phyloP scores from a whole-genome alignment of 2,113 vertebrate species.

The Nipponia nippon region DNA sequence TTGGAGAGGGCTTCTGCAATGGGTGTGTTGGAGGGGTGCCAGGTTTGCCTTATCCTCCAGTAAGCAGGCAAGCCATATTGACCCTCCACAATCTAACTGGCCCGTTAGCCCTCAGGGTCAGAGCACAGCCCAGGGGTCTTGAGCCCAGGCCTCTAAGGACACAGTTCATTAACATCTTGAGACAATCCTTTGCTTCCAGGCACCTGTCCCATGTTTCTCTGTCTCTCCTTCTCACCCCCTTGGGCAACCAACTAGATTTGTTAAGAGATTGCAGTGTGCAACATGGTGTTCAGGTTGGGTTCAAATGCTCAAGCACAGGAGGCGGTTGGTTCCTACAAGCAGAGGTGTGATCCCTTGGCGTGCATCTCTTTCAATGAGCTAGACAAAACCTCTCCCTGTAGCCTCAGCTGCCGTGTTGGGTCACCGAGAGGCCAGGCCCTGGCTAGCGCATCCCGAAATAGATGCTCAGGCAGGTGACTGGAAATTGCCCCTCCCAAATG shows the following conservation, averaged over 20 bases:
- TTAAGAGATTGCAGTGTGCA: background rate
- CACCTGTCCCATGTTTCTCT: background rate
- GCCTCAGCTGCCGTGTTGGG: background rate
- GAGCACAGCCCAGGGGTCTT: background rate
- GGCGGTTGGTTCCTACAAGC: background rate
- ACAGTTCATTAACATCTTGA: background rate
- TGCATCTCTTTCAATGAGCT: background rate
- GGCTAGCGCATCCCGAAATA: background rate
- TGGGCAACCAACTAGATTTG: background rate
- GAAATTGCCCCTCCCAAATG: background rate
- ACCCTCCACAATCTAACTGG: background rate
- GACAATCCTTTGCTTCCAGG: background rate
- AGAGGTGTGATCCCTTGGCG: background rate
- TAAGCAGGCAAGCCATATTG: background rate
- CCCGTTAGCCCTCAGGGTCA: background rate
- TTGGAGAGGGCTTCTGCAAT: background rate
- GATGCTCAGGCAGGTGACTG: background rate
- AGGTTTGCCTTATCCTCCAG: background rate
- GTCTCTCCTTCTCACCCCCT: rapidly evolving
- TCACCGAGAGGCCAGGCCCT: background rate
- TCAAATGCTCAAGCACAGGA: background rate
- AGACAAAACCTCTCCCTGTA: background rate
- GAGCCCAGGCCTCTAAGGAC: background rate
- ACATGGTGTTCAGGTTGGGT: background rate
- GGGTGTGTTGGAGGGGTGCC: background rate